phyloP scores from a whole-genome alignment of 1,140 invertebrate species.

The Zaprionus camerounensis region DNA sequence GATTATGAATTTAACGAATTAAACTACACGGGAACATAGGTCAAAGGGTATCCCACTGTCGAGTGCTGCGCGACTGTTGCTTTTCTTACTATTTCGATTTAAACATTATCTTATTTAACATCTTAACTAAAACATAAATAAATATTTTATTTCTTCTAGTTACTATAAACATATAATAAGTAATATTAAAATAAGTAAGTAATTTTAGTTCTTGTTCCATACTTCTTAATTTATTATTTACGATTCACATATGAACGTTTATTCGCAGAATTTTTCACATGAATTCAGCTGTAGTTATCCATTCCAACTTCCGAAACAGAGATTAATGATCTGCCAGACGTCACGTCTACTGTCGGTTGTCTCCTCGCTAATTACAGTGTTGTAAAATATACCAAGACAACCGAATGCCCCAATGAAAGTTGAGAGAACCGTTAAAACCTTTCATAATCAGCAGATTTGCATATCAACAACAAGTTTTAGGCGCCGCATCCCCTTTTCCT shows the following conservation, averaged over 20 bases:
- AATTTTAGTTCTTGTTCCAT: too few species aligned
- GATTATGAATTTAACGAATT: too few species aligned
- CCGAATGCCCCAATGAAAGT: not conserved
- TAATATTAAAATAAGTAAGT: too few species aligned
- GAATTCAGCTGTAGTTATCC: not conserved
- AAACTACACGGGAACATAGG: too few species aligned
- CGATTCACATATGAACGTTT: not conserved
- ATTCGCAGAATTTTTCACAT: too few species aligned
- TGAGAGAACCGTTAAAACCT: constrained; percentile 6
- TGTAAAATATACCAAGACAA: constrained; percentile 3
- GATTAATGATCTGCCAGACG: not conserved
- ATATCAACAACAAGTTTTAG: constrained; percentile 15
- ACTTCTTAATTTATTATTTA: not conserved
- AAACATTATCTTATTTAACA: too few species aligned
- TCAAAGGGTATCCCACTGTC: too few species aligned
- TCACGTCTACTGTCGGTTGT: not conserved
- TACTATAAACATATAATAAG: too few species aligned
- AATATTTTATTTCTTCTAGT: too few species aligned
- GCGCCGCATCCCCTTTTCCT: not conserved
- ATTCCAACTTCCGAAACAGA: not conserved
- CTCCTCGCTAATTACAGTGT: constrained; percentile 11
- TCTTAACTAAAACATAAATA: too few species aligned
- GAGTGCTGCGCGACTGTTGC: too few species aligned
- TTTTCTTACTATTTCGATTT: too few species aligned
- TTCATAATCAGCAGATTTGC: constrained; percentile 30